Evolutionary conservation across 2,888 invertebrate species (phyloP).

Genomic region (Bimastos eiseni): DNA sequence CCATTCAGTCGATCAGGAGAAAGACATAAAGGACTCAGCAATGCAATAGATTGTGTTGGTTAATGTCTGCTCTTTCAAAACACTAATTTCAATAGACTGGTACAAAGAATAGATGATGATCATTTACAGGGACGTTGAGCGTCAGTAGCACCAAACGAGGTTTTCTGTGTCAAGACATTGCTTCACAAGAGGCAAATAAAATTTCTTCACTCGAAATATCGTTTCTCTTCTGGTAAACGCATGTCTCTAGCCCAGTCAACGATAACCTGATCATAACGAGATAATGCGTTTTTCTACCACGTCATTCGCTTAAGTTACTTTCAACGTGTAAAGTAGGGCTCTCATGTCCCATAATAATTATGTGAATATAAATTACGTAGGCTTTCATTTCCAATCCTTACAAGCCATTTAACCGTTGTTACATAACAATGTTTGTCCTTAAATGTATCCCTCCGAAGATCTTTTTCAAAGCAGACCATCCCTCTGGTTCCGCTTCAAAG

Average conservation of each 20-base stretch:
- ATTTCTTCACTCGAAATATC: neutral
- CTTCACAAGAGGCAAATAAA: neutral
- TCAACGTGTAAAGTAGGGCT: neutral
- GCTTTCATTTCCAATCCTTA: too few relatives aligned
- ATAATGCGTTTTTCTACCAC: neutral
- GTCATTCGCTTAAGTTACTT: neutral
- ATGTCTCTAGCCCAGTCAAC: neutral
- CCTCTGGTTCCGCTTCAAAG: too few relatives aligned
- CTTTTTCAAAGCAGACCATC: too few relatives aligned
- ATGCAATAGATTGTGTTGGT: neutral
- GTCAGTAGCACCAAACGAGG: neutral
- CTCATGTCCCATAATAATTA: neutral
- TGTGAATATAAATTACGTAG: too few relatives aligned
- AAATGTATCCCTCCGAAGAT: too few relatives aligned
- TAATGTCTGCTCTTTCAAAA: neutral
- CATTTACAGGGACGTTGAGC: neutral
- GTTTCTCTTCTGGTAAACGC: neutral
- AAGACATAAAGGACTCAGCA: neutral
- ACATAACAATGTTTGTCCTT: too few relatives aligned
- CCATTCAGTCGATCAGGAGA: neutral
- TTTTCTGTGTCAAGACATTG: neutral
- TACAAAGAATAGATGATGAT: neutral
- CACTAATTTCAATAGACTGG: neutral
- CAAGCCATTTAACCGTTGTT: too few relatives aligned
- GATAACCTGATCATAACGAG: neutral